Base-by-base conservation (phyloP, 2,888 invertebrate species). In the Cosmia pyralina region DNA sequence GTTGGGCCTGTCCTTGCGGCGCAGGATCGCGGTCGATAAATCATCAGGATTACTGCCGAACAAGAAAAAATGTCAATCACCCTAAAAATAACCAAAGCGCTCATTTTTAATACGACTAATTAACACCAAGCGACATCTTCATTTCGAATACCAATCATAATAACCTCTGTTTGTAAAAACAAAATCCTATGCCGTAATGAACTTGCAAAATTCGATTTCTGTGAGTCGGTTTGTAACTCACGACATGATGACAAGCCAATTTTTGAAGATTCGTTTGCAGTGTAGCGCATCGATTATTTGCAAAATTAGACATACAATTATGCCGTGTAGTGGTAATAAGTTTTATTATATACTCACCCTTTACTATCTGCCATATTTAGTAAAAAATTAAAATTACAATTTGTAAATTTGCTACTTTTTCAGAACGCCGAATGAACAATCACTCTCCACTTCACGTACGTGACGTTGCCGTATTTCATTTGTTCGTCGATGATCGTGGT, bases 1-100 rank as follows among this genome's bases (percentile, higher is more conserved):
- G 96, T 99, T 99, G 84, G 99, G 99, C 93, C 98, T 98, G 94
- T 99, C 98, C 96, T 99, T 99, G 92, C 98, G 98, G 90, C 99
- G 98, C 91, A 99, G 97, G 96, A 99, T 99, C 88, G 99, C 99
- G 90, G 99, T 99, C 80, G 99, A 98, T 96, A 99, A 97, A 97
- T 99, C 99, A 93, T 99, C 99, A 86, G 97, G 97, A 83, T 86
- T 86, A 69, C 86, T 86, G 92, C 97, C 97, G 84, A 90, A 90
- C 86, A 89, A 85, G 86, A 87, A 83, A 86, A 83, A 80, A 86
- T 72, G 75, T 65, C 82, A 85, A 71, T 69, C 73, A 77, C 53
- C 74, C 53, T 62, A 79, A 58, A 77, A 69, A 77, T 81, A 84
- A 86, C 86, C 86, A 81, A 77, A 78, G 72, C 70, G n/a, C 53